A percentile compares a stretch with the other conserved stretches of the same genome.
Evolutionary conservation across 2,797 vertebrate genomes (phyloP).

Genomic region (Hoplostethus atlanticus): DNA sequence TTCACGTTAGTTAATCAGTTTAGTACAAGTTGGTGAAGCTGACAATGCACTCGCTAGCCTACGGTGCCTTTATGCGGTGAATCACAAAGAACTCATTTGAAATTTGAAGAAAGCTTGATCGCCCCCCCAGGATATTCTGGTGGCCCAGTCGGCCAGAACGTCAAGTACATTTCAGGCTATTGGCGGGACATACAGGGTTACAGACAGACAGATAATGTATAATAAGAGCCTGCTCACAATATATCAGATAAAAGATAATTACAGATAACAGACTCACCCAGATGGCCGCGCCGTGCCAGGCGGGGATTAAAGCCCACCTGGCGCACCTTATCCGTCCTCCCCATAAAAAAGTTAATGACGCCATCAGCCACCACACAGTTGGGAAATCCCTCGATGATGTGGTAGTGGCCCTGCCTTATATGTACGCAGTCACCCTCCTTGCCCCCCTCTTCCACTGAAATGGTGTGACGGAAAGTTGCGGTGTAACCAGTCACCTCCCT

Average conservation of each 20-base stretch:
- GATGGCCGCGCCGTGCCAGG: conserved; percentile 84
- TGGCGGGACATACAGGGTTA: too few species aligned
- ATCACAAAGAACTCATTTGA: background rate
- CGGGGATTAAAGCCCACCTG: conserved; percentile 92
- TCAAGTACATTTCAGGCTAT: too few species aligned
- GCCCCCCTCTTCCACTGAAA: conserved; percentile 87
- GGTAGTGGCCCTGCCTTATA: conserved; percentile 86
- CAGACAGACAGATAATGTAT: too few species aligned
- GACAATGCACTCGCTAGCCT: too few species aligned
- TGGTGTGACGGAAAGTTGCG: conserved; percentile 88
- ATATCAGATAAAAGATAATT: background rate
- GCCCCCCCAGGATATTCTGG: background rate
- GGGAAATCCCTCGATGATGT: conserved; percentile 87
- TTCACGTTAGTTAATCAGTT: too few species aligned
- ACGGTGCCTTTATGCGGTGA: too few species aligned
- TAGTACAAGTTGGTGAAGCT: too few species aligned
- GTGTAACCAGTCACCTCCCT: conserved; percentile 90
- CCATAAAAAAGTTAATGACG: conserved; percentile 95
- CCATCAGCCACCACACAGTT: conserved; percentile 92
- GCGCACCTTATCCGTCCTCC: conserved; percentile 87
- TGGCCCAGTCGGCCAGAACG: background rate
- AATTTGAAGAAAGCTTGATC: background rate
- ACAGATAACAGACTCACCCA: conserved; percentile 83
- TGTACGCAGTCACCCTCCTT: conserved; percentile 90
- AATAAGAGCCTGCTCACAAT: background rate